These are phyloP conservation scores for Diachasma alloeum DNA, from an alignment of 1,140 invertebrate species.

Conservation along the genomic window DNA sequence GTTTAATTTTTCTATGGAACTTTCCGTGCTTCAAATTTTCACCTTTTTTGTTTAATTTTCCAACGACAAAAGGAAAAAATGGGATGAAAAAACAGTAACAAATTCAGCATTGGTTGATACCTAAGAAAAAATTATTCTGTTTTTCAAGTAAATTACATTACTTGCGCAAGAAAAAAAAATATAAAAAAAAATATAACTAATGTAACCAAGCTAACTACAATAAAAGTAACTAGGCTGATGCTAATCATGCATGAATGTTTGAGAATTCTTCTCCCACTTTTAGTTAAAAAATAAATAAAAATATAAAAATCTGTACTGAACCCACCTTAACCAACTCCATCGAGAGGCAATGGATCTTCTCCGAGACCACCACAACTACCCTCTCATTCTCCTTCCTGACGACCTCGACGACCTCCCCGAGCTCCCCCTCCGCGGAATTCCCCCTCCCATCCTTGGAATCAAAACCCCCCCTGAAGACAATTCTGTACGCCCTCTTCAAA, in stretches of 20 bases:
- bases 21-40: no score
- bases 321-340: slow-evolving; percentile 41
- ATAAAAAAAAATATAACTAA: no score
- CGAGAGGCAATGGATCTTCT: slow-evolving; percentile 40
- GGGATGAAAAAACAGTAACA: no score
- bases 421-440: background rate
- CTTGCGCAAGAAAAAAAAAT: background rate
- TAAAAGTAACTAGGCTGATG: no score
- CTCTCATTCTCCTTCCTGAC: background rate
- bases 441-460: background rate
- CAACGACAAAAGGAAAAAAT: no score
- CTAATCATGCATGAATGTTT: no score
- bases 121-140: background rate
- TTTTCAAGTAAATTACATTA: background rate
- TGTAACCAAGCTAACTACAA: no score
- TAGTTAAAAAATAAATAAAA: no score
- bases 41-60: no score
- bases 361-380: background rate
- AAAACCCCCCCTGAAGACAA: background rate
- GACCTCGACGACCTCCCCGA: background rate
- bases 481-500: background rate
- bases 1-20: no score
- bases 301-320: background rate
- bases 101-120: no score
- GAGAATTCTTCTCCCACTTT: no score